These are phyloP conservation scores for Lynx canadensis DNA, from an alignment of 2,113 vertebrate species.

Conservation along the genomic window DNA sequence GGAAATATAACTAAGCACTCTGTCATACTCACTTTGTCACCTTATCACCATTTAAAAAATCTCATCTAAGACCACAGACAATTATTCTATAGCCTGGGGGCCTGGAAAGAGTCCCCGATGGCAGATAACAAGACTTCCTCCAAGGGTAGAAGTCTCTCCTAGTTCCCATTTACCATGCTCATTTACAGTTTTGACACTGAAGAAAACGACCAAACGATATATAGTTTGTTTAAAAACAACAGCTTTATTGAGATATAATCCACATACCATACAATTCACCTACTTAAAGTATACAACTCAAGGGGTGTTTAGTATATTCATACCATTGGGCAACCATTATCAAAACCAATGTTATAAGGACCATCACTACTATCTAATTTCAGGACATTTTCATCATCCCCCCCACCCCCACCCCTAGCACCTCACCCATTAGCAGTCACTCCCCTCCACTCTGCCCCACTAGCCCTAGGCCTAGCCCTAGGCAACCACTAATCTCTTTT, in stretches of 20 bases:
- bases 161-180: background rate
- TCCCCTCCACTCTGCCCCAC: background rate
- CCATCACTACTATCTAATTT: background rate
- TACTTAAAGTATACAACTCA: background rate
- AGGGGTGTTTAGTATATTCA: background rate
- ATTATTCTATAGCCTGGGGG: background rate
- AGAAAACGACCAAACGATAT: background rate
- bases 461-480: background rate
- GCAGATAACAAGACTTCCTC: constrained; percentile 46
- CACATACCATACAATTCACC: background rate
- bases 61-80: background rate
- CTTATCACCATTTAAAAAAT: constrained; percentile 26
- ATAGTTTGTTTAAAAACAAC: constrained; percentile 31
- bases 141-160: constrained; percentile 18
- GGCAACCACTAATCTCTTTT: background rate
- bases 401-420: background rate
- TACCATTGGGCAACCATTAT: background rate
- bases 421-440: background rate
- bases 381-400: background rate
- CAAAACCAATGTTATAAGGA: constrained; percentile 34
- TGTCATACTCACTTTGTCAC: background rate
- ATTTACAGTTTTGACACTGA: constrained; percentile 22
- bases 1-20: background rate
- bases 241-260: constrained; percentile 28
- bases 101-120: background rate